phyloP scores from a whole-genome alignment of 2,797 vertebrate genomes.

The Rhinogobio ventralis region DNA sequence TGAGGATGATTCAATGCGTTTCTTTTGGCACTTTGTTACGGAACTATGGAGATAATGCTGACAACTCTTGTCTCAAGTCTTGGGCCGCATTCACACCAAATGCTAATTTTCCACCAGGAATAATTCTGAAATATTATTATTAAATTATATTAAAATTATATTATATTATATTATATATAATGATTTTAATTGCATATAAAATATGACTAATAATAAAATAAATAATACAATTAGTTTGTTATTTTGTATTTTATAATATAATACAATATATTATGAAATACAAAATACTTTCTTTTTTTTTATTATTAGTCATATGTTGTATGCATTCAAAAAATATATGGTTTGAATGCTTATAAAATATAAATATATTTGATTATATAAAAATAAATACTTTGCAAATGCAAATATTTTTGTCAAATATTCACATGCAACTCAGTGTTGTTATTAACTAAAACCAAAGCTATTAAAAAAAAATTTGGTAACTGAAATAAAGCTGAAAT shows the following conservation, averaged over 20 bases:
- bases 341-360: too few relatives aligned
- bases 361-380: too few relatives aligned
- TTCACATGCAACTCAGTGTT: neutral
- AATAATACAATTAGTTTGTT: too few relatives aligned
- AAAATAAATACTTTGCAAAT: neutral
- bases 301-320: too few relatives aligned
- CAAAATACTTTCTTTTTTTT: too few relatives aligned
- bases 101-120: neutral
- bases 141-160: neutral
- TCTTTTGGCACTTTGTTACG: slow-evolving; percentile 27
- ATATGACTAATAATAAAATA: neutral
- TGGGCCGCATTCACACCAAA: neutral
- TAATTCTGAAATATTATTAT: neutral
- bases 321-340: too few relatives aligned
- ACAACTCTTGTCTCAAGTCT: slow-evolving; percentile 3
- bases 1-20: slow-evolving; percentile 28
- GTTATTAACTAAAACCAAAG: neutral
- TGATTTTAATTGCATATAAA: neutral
- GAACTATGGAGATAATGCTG: neutral
- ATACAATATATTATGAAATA: too few relatives aligned
- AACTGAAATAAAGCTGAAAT: neutral
- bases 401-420: neutral
- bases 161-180: neutral
- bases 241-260: too few relatives aligned
- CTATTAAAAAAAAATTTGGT: neutral